Evolutionary conservation across 2,113 vertebrate species (phyloP).

Genomic region (Paramisgurnus dabryanus): DNA sequence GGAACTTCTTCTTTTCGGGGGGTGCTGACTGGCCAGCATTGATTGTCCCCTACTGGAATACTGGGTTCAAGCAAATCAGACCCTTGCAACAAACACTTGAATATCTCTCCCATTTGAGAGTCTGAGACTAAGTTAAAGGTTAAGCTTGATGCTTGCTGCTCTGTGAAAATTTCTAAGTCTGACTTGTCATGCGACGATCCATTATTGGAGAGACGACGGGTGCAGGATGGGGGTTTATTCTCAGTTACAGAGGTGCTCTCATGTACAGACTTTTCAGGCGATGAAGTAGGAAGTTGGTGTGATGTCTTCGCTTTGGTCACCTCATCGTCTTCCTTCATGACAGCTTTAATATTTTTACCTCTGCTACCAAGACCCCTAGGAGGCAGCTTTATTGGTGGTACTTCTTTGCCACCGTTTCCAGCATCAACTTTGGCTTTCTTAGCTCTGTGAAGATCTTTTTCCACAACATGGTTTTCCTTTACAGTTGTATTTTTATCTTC

Average conservation of each 20-base stretch:
- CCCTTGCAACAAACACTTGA: constrained; percentile 93
- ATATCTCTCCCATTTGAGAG: constrained; percentile 97
- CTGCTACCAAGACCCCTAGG: constrained; percentile 73
- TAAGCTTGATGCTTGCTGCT: constrained; percentile 89
- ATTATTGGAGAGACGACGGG: constrained; percentile 59
- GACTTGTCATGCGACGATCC: constrained; percentile 73
- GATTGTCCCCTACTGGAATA: constrained; percentile 69
- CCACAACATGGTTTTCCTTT: constrained; percentile 50
- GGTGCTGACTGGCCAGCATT: constrained; percentile 81
- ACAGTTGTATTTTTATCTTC: constrained; percentile 44
- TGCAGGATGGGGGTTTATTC: constrained; percentile 55
- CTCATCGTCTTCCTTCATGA: constrained; percentile 49
- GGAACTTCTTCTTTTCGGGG: constrained; percentile 78
- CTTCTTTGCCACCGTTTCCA: not conserved
- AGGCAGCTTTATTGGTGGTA: constrained; percentile 18
- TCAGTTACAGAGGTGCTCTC: constrained; percentile 51
- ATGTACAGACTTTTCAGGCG: constrained; percentile 15
- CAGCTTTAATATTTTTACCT: constrained; percentile 76
- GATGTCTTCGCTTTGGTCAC: not conserved
- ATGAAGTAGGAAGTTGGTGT: not conserved
- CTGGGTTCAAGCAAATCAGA: constrained; percentile 85
- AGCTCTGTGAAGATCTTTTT: constrained; percentile 47
- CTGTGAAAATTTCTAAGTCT: constrained; percentile 90
- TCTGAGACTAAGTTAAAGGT: constrained; percentile 94
- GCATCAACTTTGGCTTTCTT: not conserved